A percentile compares a stretch with the other conserved stretches of the same genome.
These are phyloP conservation scores for Cladorhizidae sp. DNA, from an alignment of 37 sponge, comb jelly and placozoan genomes.

Conservation along the genomic window DNA sequence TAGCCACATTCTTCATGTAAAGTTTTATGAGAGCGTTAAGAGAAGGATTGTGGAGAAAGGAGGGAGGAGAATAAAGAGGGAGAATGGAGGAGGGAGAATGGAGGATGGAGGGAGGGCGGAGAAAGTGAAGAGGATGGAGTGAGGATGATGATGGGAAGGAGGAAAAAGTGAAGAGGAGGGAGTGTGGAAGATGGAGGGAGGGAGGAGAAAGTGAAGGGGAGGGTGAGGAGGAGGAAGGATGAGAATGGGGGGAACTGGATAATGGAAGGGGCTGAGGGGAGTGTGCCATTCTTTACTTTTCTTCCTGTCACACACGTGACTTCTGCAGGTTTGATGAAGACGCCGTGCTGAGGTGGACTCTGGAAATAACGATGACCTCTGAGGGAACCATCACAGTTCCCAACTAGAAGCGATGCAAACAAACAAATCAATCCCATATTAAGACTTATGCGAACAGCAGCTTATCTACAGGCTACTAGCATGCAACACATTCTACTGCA, in stretches of 20 bases:
- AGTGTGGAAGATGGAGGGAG: not conserved
- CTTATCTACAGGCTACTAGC: no score
- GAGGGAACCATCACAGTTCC: constrained; percentile 55
- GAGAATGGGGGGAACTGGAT: no score
- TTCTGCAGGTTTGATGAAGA: constrained; percentile 61
- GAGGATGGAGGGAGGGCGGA: no score
- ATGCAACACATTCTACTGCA: no score
- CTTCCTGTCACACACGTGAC: constrained; percentile 74
- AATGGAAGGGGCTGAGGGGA: no score
- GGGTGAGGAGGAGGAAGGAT: not conserved
- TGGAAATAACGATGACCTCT: constrained; percentile 68
- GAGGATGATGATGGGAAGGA: not conserved
- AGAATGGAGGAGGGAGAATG: not conserved
- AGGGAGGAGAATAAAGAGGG: not conserved
- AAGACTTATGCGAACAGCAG: not conserved
- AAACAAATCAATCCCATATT: not conserved
- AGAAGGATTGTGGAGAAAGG: not conserved
- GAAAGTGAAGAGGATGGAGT: no score
- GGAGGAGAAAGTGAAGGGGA: not conserved
- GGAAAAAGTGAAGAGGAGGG: not conserved
- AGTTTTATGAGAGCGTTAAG: not conserved
- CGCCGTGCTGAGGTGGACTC: constrained; percentile 66
- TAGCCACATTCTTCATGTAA: no score
- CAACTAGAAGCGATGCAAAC: constrained; percentile 41
- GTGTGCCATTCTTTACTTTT: constrained; percentile 39